A percentile compares a stretch with the other conserved stretches of the same genome.
phyloP scores from a whole-genome alignment of 2,113 vertebrate genomes.

The Percopsis transmontana region DNA sequence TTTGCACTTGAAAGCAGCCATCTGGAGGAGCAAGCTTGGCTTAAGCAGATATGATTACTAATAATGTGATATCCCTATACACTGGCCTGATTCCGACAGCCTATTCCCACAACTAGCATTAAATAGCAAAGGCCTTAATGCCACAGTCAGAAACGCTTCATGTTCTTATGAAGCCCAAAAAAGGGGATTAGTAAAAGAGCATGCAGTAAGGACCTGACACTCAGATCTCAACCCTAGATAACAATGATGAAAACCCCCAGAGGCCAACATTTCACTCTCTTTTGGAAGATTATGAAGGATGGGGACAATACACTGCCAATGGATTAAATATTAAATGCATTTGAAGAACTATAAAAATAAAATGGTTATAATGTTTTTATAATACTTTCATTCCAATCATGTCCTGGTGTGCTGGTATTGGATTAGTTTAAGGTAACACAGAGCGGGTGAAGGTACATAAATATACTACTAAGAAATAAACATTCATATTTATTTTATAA shows the following conservation, averaged over 20 bases:
- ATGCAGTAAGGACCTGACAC: slow-evolving; percentile 76
- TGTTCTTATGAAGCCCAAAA: slow-evolving; percentile 68
- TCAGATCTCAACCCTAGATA: slow-evolving; percentile 55
- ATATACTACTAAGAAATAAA: too few relatives aligned
- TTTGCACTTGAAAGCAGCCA: slow-evolving; percentile 99
- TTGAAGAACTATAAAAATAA: slow-evolving; percentile 53
- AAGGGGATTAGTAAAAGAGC: slow-evolving; percentile 83
- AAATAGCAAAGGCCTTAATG: slow-evolving; percentile 83
- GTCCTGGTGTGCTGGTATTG: slow-evolving; percentile 55
- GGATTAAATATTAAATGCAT: slow-evolving; percentile 66
- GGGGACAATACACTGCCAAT: slow-evolving; percentile 63
- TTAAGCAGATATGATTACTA: slow-evolving; percentile 99
- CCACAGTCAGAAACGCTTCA: slow-evolving; percentile 73
- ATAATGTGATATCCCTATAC: slow-evolving; percentile 99
- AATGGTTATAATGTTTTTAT: slow-evolving; percentile 61
- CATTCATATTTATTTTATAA: too few relatives aligned
- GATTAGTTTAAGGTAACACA: slow-evolving; percentile 55
- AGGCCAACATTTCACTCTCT: slow-evolving; percentile 56
- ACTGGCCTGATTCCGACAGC: slow-evolving; percentile 93
- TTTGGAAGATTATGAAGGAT: slow-evolving; percentile 59
- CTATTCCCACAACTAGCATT: slow-evolving; percentile 95
- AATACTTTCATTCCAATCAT: slow-evolving; percentile 37
- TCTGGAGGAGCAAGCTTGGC: slow-evolving; percentile 99
- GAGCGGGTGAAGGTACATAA: slow-evolving; percentile 25
- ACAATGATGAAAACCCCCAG: slow-evolving; percentile 60